Base-by-base conservation (phyloP, 2,797 vertebrate species). In the Micropoecilia bifurca region DNA sequence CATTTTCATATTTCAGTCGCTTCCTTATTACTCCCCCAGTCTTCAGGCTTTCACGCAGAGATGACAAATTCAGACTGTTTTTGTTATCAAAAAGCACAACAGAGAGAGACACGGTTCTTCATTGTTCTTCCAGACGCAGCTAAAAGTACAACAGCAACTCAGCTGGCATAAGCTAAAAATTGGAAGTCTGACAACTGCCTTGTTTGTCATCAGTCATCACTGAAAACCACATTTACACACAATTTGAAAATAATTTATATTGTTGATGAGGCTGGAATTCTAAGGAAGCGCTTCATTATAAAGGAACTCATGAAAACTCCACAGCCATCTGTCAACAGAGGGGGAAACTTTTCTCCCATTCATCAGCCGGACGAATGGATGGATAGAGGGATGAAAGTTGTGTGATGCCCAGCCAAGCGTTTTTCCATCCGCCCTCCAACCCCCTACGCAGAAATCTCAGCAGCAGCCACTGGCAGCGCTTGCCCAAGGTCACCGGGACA, bases 341-440 rank as follows among this genome's bases (percentile, higher is more conserved):
- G 57, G 76, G 80, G 78, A 81, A 91, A 86, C 77, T 89, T 91
- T 91, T 85, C 84, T 86, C 88, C 85, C 90, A 85, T 93, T 91
- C 84, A 91, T 93, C 93, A 93, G 88, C 57, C 79, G 72, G 77
- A 86, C 75, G 71, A 90, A 78, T 77, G 89, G 89, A 90, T 87
- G 86, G 90, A 92, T 88, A 30, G 89, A 83, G 83, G 85, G 82
- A 87, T 83, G 89, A 76, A 85, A 91, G 92, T 91, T 73, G 89
- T 90, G 89, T 94, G 91, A 94, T 93, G 87, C 78, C 80, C 73
- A 84, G 90, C 92, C 94, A 94, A 94, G 91, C 81, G 82, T 80
- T 85, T 83, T 87, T 91, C 87, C 90, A 86, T 86, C 87, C 90
- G 85, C 84, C 90, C 90, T 91, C 91, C 88, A 93, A 90, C 92